Evolutionary conservation across 2,797 vertebrate species (phyloP), one percentile per base, ranked within the genome.

Genomic region (Cuculus canorus): DNA sequence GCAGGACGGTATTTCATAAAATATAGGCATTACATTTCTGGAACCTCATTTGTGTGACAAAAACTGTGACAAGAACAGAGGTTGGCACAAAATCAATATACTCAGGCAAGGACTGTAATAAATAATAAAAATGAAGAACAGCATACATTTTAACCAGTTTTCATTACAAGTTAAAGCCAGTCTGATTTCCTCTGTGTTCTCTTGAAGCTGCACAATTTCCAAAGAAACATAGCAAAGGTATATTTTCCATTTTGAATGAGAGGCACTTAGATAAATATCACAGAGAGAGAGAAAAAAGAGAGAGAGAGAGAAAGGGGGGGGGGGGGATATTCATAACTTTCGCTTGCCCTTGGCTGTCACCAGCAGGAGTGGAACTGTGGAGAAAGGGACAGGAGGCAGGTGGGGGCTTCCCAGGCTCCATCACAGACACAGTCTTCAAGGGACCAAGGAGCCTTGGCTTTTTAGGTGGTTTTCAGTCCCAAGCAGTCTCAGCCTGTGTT

Each of bases 31-130:
- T 95, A 64, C 73, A 92, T 97, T 97, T 97, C 93, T 92, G 91
- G 86, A 97, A 97, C 70, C 78, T 96, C 96, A 95, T 98, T 96
- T 97, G 93, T 82, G 72, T 96, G 93, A 96, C 92, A 97, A 97
- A 97, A 97, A 95, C 92, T 92, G 63, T 97, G 96, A 97, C 86
- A 97, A 93, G 95, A 96, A 95, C 94, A 96, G 82, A 96, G 88
- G 87, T 69, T 98, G 95, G 86, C 96, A 96, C 70, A 97, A 97
- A 98, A 97, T 97, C 95, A 98, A 97, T 98, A 97, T 59, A 95
- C 83, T 96, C 56, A 1, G 77, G 88, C 80, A 96, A 61, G 63
- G 72, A 82, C 37, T 90, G 82, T 60, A 94, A 97, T 98, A 97
- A 97, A 97, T 97, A 97, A 97, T 84, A 97, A 92, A 98, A 97